Evolutionary conservation across 2,888 invertebrate species (phyloP), one percentile per base, ranked within the genome.

Genomic region (Chrysolina americana): DNA sequence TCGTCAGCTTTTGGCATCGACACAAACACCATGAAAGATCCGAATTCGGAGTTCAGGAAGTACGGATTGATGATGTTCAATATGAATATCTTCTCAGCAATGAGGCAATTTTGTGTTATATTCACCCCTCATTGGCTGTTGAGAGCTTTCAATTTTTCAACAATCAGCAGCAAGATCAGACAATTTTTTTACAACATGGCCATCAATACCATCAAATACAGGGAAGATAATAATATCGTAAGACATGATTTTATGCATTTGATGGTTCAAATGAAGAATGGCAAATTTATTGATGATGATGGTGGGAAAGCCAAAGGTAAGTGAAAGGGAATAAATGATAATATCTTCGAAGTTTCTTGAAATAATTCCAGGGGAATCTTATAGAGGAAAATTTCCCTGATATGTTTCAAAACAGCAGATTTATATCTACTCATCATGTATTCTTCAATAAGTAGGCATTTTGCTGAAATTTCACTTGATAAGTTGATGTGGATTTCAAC

Each of bases 201-300:
- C 5, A n/a, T 17, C 6, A 19, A 23, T 41, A 73, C 73, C 3
- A 48, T 73, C 1, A 69, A 73, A 8, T 76, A 76, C 56, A 73
- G 76, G 17, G 76, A 76, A 44, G 65, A 76, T 11, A 70, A 76
- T 65, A 68, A 71, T 21, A 59, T 68, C 5, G 28, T 19, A 11
- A 70, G 73, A 28, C 68, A 76, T 6, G 76, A 76, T 47, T 76
- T 73, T 21, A 41, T 76, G 47, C 76, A 76, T 41, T 59, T 70
- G 71, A 50, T 76, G 10, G 71, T 76, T 15, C 73, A 76, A 21
- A 17, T 76, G 21, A 76, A 71, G 41, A 76, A 71, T 65, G 59
- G 59, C 28, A 59, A 23, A 28, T 28, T 59, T 8, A n/a, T 59
- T 5, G 36, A 59, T 28, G 36, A 59, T 28, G 59, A 59, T n/a